Evolutionary conservation across 1,140 invertebrate genomes (phyloP), one percentile per base, ranked within the genome.

Genomic region (Nylanderia fulva): DNA sequence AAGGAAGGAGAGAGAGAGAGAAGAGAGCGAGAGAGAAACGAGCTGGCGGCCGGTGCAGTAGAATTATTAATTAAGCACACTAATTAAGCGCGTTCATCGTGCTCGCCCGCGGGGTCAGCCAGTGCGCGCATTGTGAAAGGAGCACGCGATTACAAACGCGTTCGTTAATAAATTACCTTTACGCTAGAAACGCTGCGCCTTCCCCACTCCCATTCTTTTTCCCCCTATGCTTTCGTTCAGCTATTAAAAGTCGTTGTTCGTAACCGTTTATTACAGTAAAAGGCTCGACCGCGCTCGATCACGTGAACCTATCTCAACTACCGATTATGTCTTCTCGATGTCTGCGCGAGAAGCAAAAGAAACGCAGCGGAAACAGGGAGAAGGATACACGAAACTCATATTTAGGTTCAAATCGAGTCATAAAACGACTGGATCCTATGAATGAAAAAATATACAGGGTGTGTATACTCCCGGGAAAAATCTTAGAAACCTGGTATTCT

Each of bases 131-230:
- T 60, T 61, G 86, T 84, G 86, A 88, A 88, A 71, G 75, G 72
- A 88, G 79, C 77, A 85, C 86, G 89, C 86, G 88, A 90, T 91
- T 87, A 87, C 86, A 85, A 85, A 88, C 80, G 86, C 83, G 87
- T 91, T 91, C 88, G 84, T 90, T 90, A 90, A 91, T 91, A 90
- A 90, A 90, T 91, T 91, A 87, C 74, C 84, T 85, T 84, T 89
- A 85, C 84, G 85, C 88, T 84, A 91, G 90, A 86, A 91, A 89
- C 88, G 56, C 29, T 42, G 72, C 15, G 45, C 42, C 45, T 69
- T 71, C 45, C 69, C 69, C 69, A 58, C 42, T 61, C 11, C 42
- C 7, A 33, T 82, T 85, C 72, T 68, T 76, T 66, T 75, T 45
- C 54, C 52, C 66, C 45, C 63, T 72, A 80, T 80, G 88, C 76